Percentiles rank a stretch among this genome's conserved stretches.
Evolutionary conservation across 2,888 invertebrate species (phyloP).

Genomic region (Hemaris fuciformis): DNA sequence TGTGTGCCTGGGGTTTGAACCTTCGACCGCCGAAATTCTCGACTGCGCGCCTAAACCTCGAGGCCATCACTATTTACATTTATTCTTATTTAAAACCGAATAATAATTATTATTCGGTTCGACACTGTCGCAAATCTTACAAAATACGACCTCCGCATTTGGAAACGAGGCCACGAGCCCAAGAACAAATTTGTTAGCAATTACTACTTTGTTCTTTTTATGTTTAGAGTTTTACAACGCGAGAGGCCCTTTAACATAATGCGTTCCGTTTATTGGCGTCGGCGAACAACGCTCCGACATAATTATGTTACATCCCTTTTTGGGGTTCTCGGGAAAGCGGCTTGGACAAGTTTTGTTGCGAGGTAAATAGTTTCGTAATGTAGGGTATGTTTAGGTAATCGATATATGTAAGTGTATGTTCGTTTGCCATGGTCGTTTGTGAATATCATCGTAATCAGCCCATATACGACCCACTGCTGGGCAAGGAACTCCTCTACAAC

Average conservation of each 20-base stretch:
- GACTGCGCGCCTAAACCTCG: too few relatives aligned
- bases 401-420: neutral
- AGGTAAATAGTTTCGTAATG: neutral
- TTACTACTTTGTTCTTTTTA: slow-evolving; percentile 51
- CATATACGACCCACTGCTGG: too few relatives aligned
- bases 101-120: too few relatives aligned
- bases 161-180: neutral
- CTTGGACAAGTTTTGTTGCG: neutral
- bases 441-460: too few relatives aligned
- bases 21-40: too few relatives aligned
- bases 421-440: too few relatives aligned
- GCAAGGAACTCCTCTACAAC: too few relatives aligned
- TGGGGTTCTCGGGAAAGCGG: neutral
- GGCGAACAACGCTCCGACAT: slow-evolving; percentile 9
- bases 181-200: slow-evolving; percentile 43
- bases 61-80: too few relatives aligned
- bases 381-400: neutral
- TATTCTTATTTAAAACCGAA: too few relatives aligned
- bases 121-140: neutral
- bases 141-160: neutral
- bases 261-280: slow-evolving; percentile 37
- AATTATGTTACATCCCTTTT: slow-evolving; percentile 11
- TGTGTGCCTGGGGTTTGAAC: too few relatives aligned
- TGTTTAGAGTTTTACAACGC: slow-evolving; percentile 36
- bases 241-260: slow-evolving; percentile 33